Conservation (phyloP, 2,888 invertebrate genomes). For the Neria commutata region DNA sequence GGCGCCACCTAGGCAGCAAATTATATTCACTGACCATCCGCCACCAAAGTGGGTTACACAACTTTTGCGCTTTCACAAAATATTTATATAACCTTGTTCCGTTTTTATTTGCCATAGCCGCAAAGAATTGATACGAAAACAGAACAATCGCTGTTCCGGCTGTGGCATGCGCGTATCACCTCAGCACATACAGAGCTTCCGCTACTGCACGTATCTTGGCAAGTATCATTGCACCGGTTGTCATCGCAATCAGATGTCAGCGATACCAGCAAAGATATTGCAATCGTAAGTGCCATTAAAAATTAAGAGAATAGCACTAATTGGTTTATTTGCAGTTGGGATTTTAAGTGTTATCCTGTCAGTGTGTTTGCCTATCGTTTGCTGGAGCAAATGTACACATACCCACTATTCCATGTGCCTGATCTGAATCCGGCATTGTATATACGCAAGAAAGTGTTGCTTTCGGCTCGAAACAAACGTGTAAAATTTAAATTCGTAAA, state of each 20-base stretch:
- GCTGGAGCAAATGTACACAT: slow-evolving; percentile 75
- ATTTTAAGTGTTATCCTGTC: slow-evolving; percentile 73
- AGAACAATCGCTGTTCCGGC: slow-evolving; percentile 82
- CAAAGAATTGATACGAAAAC: slow-evolving; percentile 70
- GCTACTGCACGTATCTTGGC: slow-evolving; percentile 84
- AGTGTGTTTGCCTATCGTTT: slow-evolving; percentile 80
- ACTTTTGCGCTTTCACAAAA: neutral
- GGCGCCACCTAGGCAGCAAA: slow-evolving; percentile 84
- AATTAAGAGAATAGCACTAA: neutral
- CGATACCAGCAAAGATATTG: slow-evolving; percentile 73
- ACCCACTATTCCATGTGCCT: slow-evolving; percentile 78
- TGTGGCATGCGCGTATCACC: slow-evolving; percentile 81
- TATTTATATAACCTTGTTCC: neutral
- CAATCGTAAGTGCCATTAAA: slow-evolving; percentile 39
- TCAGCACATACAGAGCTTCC: slow-evolving; percentile 74
- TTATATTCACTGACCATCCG: slow-evolving; percentile 80
- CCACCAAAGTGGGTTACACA: slow-evolving; percentile 65
- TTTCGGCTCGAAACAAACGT: slow-evolving; percentile 68
- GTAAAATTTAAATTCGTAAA: slow-evolving; percentile 73
- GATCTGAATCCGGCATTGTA: slow-evolving; percentile 74
- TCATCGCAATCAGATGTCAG: slow-evolving; percentile 76
- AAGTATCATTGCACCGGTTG: slow-evolving; percentile 87
- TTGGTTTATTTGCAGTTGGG: slow-evolving; percentile 54
- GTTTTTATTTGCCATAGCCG: slow-evolving; percentile 63
- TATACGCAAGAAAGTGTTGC: slow-evolving; percentile 68